Conservation (phyloP, 2,113 vertebrate species). For the Recurvirostra avosetta region DNA sequence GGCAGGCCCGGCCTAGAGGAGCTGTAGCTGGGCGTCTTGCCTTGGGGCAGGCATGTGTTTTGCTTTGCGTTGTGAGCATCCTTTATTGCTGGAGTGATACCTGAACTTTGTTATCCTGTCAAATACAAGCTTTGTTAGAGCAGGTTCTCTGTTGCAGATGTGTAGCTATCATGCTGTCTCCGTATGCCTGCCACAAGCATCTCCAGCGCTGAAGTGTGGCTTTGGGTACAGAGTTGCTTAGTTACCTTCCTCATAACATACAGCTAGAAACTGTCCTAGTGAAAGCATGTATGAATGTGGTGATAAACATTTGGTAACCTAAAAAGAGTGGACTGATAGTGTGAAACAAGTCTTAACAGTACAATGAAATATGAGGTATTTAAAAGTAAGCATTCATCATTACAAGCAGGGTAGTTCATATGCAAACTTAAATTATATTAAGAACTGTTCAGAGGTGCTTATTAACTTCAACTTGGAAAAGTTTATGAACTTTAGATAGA, state of each 20-base stretch:
- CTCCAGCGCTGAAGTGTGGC: neutral
- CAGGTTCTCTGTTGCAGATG: neutral
- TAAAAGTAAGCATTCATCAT: neutral
- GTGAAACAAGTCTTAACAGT: neutral
- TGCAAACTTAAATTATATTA: neutral
- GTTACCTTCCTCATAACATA: neutral
- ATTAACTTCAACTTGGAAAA: neutral
- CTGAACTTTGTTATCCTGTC: neutral
- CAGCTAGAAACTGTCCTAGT: neutral
- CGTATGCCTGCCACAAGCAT: neutral
- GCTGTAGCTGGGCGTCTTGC: neutral
- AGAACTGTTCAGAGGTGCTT: too few species aligned
- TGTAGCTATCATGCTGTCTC: neutral
- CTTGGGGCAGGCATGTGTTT: neutral
- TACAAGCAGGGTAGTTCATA: neutral
- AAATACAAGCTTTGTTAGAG: neutral
- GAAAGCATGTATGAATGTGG: neutral
- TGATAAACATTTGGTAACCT: neutral
- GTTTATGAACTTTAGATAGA: neutral
- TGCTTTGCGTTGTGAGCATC: neutral
- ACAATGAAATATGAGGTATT: neutral
- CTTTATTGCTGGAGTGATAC: rapidly evolving
- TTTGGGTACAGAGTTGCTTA: neutral
- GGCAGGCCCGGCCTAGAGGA: neutral
- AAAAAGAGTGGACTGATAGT: neutral